Base-by-base conservation (phyloP, 2,888 invertebrate genomes). In the Branchellion lobata region DNA sequence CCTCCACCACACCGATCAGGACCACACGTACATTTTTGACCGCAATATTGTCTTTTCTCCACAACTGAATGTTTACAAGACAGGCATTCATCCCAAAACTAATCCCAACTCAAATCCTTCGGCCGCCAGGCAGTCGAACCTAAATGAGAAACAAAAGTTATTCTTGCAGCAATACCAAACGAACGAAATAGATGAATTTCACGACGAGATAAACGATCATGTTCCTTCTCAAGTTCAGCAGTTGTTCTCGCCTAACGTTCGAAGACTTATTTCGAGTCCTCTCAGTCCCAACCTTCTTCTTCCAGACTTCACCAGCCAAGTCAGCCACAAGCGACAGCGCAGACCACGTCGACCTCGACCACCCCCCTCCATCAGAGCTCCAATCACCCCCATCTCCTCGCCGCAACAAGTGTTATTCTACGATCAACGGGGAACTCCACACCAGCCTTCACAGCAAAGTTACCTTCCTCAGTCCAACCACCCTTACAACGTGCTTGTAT, bases 221-320 rank as follows among this genome's bases (percentile, higher is more conserved):
- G 14, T 33, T 11, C 27, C 29, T 2, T 11, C 36, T 27, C 40
- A 40, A 24, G 34, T 33, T 5, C 69, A 34, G 14, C 27, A 73
- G 14, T 14, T 73, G 3, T 73, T 73, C 33, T 77, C 77, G 21
- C 77, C 77, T 21, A 57, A 29, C n/a, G 77, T 65, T 34, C 77
- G 57, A 21, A 29, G 77, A 27, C 53, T 57, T 36, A 57, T 77
- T 18, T 61, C 77, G 36, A 77, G 77, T 24, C 77, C 77, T 24
- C 77, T 77, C 77, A 77, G 77, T 24, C 77, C 77, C 0, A 47
- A 77, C n/a, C 77, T 77, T 18, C 36, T 77, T 1, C 33, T 77
- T 8, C 77, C 77, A 14, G 77, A 77, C 27, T 77, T 77, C 40
- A 77, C 77, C 21, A 47, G 53, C 34, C 5, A 57, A 3, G 11